Evolutionary conservation across 1,140 invertebrate species (phyloP), one percentile per base, ranked within the genome.

Genomic region (Bombus pyrosoma): DNA sequence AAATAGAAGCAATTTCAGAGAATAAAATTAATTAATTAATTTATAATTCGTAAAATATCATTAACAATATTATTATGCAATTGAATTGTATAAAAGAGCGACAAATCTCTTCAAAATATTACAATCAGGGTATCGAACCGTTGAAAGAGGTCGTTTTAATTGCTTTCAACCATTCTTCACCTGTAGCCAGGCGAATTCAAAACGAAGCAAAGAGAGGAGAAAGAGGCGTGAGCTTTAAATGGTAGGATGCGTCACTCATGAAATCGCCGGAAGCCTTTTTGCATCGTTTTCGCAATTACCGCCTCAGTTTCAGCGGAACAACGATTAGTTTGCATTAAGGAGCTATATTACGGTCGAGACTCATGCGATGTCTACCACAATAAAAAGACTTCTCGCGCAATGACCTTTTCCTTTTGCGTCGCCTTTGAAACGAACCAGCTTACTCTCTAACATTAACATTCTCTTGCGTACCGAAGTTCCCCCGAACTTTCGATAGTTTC

Each of bases 271-370:
- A 90, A 91, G 82, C 75, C 83, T 90, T 92, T 92, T 90, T 68
- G 89, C 85, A 84, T 83, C 87, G 85, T 77, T 86, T 87, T 86
- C 47, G 87, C 90, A 91, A 93, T 92, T 92, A 90, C 85, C 84
- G 91, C 85, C 86, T 89, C 88, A 62, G 68, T 91, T 85, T 66
- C 78, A 69, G 32, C 85, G 71, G 83, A 83, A 86, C 87, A 90
- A 86, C 90, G 88, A 93, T 90, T 89, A 88, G 90, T 90, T 88
- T 87, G 73, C 81, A 85, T 84, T 78, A 89, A 90, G 89, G 81
- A 87, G 86, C 87, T 87, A 87, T 81, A 85, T 92, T 91, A 93
- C 90, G 88, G 84, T 81, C 85, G 83, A 86, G 75, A 81, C 78
- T 79, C 91, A 91, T 92, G 92, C 92, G 85, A 92, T 81, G 83